phyloP scores from a whole-genome alignment of 1,140 invertebrate genomes.

The Heliconius nattereri region DNA sequence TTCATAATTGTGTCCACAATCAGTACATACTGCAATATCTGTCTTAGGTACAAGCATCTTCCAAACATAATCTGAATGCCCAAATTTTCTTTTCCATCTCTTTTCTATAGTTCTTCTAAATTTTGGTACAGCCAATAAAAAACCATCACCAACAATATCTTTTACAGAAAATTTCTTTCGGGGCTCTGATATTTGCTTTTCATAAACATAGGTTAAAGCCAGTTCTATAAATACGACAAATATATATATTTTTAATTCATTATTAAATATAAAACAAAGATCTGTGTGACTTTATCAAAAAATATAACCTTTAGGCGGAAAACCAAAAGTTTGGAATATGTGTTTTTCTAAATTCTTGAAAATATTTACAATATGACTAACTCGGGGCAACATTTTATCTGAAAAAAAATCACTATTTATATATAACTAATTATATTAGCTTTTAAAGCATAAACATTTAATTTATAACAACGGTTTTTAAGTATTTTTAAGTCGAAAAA shows the following conservation, averaged over 20 bases:
- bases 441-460: no score
- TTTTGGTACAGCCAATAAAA: slow-evolving; percentile 91
- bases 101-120: slow-evolving; percentile 88
- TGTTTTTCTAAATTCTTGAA: slow-evolving; percentile 59
- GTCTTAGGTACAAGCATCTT: slow-evolving; percentile 87
- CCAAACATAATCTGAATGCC: slow-evolving; percentile 83
- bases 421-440: neutral
- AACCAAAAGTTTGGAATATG: slow-evolving; percentile 58
- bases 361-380: slow-evolving; percentile 48
- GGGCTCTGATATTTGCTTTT: slow-evolving; percentile 37
- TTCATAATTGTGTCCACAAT: slow-evolving; percentile 92
- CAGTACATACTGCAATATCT: slow-evolving; percentile 87
- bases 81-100: slow-evolving; percentile 87
- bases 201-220: slow-evolving; percentile 58
- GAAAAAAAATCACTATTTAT: neutral
- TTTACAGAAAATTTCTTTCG: slow-evolving; percentile 78
- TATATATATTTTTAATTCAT: neutral
- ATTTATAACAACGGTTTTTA: no score
- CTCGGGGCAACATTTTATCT: slow-evolving; percentile 53
- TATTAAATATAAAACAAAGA: neutral
- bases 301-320: slow-evolving; percentile 61
- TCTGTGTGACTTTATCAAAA: neutral
- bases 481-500: no score
- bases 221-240: slow-evolving; percentile 53
- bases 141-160: slow-evolving; percentile 86